Evolutionary conservation across 2,797 vertebrate genomes (phyloP).

Genomic region (Momotus momota): DNA sequence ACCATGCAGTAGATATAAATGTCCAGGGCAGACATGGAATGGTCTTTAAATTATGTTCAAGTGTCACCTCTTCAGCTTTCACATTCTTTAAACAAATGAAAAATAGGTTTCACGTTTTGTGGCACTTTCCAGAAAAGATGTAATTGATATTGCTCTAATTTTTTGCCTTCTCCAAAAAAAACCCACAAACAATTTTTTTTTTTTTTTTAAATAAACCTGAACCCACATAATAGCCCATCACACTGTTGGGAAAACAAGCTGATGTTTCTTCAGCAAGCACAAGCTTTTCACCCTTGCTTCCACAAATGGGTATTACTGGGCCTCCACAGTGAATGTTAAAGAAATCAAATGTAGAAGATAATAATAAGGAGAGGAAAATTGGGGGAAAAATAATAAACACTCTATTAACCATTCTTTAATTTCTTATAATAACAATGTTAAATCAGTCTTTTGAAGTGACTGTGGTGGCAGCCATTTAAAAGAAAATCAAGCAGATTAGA

Average conservation of each 20-base stretch:
- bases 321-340: constrained; percentile 25
- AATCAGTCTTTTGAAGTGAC: constrained; percentile 53
- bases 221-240: background rate
- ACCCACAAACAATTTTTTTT: background rate
- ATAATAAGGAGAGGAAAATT: constrained; percentile 56
- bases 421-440: constrained; percentile 41
- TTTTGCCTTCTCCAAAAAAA: background rate
- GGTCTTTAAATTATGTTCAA: background rate
- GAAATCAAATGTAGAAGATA: background rate
- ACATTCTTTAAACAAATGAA: background rate
- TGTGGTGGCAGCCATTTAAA: background rate
- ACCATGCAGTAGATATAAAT: background rate
- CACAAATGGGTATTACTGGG: background rate
- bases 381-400: background rate
- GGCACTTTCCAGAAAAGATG: constrained; percentile 1
- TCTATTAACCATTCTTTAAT: constrained; percentile 42
- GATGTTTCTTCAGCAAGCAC: background rate
- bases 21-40: background rate
- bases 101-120: background rate
- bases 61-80: background rate
- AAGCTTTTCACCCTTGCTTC: background rate
- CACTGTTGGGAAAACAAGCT: background rate
- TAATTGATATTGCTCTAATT: constrained; percentile 4
- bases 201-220: background rate
- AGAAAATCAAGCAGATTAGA: background rate